phyloP scores from a whole-genome alignment of 2,888 invertebrate species.

The Eretmocerus hayati region DNA sequence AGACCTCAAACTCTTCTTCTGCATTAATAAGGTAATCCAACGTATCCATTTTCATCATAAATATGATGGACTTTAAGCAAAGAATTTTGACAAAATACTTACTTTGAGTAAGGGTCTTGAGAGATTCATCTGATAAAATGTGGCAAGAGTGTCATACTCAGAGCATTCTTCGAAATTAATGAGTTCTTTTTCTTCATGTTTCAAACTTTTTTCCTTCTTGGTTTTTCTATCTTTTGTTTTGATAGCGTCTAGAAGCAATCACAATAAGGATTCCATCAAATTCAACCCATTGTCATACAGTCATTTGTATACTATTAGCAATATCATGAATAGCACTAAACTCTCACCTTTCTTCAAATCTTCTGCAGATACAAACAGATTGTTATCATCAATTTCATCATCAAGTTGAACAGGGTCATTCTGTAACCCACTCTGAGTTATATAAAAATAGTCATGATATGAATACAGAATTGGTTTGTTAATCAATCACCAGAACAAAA shows the following conservation, averaged over 20 bases:
- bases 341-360: constrained; percentile 39
- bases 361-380: constrained; percentile 31
- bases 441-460: constrained; percentile 1
- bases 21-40: constrained; percentile 1
- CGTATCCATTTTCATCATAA: too few species aligned
- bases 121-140: constrained; percentile 92
- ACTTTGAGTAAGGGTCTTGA: constrained; percentile 87
- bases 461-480: too few species aligned
- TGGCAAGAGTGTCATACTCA: constrained; percentile 57
- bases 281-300: neutral
- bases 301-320: neutral
- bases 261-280: neutral
- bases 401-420: constrained; percentile 57
- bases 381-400: constrained; percentile 49
- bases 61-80: too few species aligned
- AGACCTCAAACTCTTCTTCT: neutral
- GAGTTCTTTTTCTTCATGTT: constrained; percentile 47
- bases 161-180: constrained; percentile 61
- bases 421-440: constrained; percentile 10
- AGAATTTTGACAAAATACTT: constrained; percentile 16
- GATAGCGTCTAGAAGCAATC: constrained; percentile 32
- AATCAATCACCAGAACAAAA: too few species aligned
- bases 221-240: constrained; percentile 38
- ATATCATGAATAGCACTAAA: neutral
- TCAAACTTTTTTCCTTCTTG: constrained; percentile 46